A percentile compares a stretch with the other conserved stretches of the same genome.
phyloP scores from a whole-genome alignment of 2,113 vertebrate genomes.

The Mobula birostris region DNA sequence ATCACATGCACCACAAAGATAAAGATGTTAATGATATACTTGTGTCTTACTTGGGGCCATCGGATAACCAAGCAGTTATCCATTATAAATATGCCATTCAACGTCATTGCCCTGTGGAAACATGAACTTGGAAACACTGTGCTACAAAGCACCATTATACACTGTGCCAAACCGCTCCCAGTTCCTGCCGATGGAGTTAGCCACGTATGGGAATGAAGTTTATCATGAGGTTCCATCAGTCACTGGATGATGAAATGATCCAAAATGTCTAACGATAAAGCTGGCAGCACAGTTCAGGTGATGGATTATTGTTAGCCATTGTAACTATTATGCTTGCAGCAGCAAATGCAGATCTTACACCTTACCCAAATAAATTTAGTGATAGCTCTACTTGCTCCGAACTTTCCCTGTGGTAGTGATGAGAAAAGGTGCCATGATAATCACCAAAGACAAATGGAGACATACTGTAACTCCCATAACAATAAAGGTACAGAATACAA shows the following conservation, averaged over 20 bases:
- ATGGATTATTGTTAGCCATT: constrained; percentile 51
- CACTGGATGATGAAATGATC: constrained; percentile 10
- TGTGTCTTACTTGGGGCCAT: neutral
- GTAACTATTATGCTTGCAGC: constrained; percentile 45
- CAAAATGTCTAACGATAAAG: neutral
- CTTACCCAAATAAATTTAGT: constrained; percentile 95
- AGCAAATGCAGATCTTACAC: constrained; percentile 51
- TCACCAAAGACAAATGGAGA: constrained; percentile 33
- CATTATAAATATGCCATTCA: neutral
- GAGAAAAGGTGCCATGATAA: constrained; percentile 35
- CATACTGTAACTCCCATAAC: neutral
- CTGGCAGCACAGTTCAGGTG: constrained; percentile 38
- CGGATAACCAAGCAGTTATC: neutral
- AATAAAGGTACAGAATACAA: neutral
- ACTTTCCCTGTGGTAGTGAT: constrained; percentile 30
- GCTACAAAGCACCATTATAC: neutral
- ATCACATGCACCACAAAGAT: neutral
- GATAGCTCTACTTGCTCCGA: constrained; percentile 42
- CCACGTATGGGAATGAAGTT: constrained; percentile 22
- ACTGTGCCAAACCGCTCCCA: neutral
- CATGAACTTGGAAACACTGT: neutral
- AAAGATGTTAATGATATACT: too few species aligned
- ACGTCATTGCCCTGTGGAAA: neutral
- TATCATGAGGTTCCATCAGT: constrained; percentile 1
- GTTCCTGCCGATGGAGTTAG: constrained; percentile 6